phyloP scores from a whole-genome alignment of 1,140 invertebrate genomes.

The Lepidotrigona ventralis region DNA sequence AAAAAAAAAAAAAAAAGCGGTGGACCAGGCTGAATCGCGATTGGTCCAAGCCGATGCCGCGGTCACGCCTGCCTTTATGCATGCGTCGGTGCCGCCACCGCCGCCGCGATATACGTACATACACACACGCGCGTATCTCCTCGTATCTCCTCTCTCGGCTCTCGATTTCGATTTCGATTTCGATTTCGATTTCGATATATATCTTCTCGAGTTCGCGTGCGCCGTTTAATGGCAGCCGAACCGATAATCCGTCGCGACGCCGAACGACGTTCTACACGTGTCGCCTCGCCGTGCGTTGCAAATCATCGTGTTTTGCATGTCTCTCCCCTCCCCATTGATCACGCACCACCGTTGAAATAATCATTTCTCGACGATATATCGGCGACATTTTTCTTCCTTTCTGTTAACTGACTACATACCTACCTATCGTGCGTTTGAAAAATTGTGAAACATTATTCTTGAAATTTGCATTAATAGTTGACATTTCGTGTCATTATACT shows the following conservation, averaged over 20 bases:
- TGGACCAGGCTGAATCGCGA: slow-evolving; percentile 66
- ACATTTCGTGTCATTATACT: not conserved
- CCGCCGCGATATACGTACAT: not conserved
- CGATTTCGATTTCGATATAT: slow-evolving; percentile 1
- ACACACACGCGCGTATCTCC: too few species aligned
- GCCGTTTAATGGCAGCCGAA: not conserved
- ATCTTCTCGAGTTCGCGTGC: not conserved
- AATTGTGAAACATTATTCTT: not conserved
- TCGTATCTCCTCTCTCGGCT: not conserved
- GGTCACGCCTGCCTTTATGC: slow-evolving; percentile 73
- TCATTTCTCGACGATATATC: not conserved
- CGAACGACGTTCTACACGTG: not conserved
- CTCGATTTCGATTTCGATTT: slow-evolving; percentile 14
- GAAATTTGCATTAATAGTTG: not conserved
- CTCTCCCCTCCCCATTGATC: not conserved
- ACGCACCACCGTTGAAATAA: not conserved
- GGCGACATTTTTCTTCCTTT: not conserved
- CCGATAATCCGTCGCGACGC: not conserved
- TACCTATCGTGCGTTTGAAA: not conserved
- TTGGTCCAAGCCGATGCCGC: slow-evolving; percentile 67
- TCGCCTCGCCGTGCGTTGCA: too few species aligned
- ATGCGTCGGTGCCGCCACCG: slow-evolving; percentile 10
- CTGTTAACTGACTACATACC: not conserved
- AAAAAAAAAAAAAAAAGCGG: slow-evolving; percentile 55
- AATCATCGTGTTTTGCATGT: not conserved